Conservation (phyloP, 2,797 vertebrate genomes). For the Enteromius mattozi region DNA sequence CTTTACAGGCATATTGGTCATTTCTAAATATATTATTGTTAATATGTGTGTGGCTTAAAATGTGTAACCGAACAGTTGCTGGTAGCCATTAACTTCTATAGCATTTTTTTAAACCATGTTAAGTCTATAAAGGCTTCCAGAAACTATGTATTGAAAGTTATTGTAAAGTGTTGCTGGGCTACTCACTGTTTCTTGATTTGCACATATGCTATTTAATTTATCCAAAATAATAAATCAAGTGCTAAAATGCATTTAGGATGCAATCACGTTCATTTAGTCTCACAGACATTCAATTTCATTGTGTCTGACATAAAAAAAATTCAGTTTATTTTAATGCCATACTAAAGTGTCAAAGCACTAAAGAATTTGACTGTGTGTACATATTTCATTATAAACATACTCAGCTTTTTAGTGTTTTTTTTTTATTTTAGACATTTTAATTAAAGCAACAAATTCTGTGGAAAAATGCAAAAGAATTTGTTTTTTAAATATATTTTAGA, state of each 20-base stretch:
- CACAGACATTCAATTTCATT: slow-evolving; percentile 13
- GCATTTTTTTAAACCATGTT: no score
- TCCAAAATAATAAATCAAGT: background rate
- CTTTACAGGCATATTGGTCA: background rate
- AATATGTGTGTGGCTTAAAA: background rate
- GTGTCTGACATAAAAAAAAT: no score
- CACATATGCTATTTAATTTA: background rate
- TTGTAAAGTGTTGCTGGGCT: background rate
- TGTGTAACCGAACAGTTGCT: background rate
- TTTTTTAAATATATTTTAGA: background rate
- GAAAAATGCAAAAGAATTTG: background rate
- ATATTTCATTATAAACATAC: background rate
- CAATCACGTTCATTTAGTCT: slow-evolving; percentile 2
- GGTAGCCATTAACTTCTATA: background rate
- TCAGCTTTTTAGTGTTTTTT: background rate
- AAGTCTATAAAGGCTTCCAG: background rate
- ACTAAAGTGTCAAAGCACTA: background rate
- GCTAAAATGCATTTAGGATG: slow-evolving; percentile 7
- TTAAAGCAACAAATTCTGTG: background rate
- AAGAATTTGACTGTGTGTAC: background rate
- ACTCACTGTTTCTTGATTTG: background rate
- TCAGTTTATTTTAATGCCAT: background rate
- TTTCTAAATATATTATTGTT: background rate
- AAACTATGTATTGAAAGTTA: background rate
- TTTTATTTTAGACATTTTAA: background rate